Evolutionary conservation across 1,140 invertebrate species (phyloP).

Genomic region (Gerris buenoi): DNA sequence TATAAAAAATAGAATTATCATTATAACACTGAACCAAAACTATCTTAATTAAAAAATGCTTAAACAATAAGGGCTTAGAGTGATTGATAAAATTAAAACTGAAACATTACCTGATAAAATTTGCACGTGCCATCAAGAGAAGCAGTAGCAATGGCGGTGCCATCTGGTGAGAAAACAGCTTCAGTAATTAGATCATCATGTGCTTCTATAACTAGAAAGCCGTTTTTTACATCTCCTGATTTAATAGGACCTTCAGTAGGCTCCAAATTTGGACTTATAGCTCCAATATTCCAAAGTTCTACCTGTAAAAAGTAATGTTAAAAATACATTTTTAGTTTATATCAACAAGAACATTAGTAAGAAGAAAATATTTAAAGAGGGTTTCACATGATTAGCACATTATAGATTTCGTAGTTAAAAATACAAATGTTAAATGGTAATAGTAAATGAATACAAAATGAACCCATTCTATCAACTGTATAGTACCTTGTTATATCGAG

Average conservation of each 20-base stretch:
- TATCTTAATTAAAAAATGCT: neutral
- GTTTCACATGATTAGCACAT: no score
- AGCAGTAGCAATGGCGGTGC: constrained; percentile 77
- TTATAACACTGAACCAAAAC: neutral
- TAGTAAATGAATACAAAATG: no score
- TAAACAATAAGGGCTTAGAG: neutral
- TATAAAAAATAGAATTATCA: constrained; percentile 19
- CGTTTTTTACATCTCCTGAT: constrained; percentile 35
- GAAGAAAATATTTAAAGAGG: no score
- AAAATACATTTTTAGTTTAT: no score
- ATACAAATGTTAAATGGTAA: no score
- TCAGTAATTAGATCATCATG: constrained; percentile 60
- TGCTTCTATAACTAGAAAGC: constrained; percentile 47
- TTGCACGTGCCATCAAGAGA: constrained; percentile 73
- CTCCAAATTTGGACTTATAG: constrained; percentile 25
- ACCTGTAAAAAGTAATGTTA: no score
- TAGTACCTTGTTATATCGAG: constrained; percentile 52
- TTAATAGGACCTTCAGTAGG: constrained; percentile 33
- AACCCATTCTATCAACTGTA: no score
- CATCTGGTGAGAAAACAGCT: constrained; percentile 83
- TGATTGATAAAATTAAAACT: neutral
- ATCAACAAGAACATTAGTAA: no score
- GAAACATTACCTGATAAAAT: constrained; percentile 62
- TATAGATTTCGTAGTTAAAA: no score
- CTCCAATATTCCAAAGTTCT: constrained; percentile 44